phyloP scores from a whole-genome alignment of 1,140 invertebrate species.

The Trichoplusia ni region DNA sequence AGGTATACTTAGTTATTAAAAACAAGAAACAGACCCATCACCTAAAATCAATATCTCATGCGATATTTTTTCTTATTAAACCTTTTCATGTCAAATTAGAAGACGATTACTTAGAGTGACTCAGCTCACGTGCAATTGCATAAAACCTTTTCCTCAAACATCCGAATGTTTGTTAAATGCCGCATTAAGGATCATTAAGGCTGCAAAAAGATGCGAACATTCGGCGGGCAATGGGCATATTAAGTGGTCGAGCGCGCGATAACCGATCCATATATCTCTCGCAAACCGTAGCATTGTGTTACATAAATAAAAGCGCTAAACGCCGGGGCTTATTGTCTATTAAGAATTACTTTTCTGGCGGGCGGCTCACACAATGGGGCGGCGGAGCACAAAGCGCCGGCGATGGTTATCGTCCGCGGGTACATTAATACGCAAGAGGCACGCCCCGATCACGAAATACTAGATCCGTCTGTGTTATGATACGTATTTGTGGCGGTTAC shows the following conservation, averaged over 20 bases:
- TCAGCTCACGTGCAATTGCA: conserved; percentile 5
- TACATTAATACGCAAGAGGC: conserved; percentile 72
- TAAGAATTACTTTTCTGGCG: conserved; percentile 77
- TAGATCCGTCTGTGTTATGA: conserved; percentile 67
- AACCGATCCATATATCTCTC: conserved; percentile 56
- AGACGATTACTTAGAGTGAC: conserved; percentile 11
- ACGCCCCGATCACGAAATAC: conserved; percentile 70
- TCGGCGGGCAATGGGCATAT: conserved; percentile 6
- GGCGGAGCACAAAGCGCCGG: conserved; percentile 62
- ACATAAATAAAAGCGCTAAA: conserved; percentile 75
- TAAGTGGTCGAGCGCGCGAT: conserved; percentile 18
- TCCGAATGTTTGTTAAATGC: conserved; percentile 22
- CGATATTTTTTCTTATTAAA: conserved; percentile 18
- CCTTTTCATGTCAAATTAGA: conserved; percentile 11
- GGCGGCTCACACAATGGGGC: conserved; percentile 62
- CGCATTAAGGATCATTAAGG: conserved; percentile 21
- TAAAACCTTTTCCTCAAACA: conserved; percentile 21
- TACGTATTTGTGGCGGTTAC: conserved; percentile 45
- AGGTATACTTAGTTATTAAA: too few relatives aligned
- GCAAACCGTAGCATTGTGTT: conserved; percentile 59
- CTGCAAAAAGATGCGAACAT: conserved; percentile 4
- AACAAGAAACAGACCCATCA: too few relatives aligned
- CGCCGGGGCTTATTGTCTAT: conserved; percentile 75
- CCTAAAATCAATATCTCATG: conserved; percentile 5
- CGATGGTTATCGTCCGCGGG: conserved; percentile 64